Conservation (phyloP, 2,797 vertebrate species). For the Enteromius fasciolatus region DNA sequence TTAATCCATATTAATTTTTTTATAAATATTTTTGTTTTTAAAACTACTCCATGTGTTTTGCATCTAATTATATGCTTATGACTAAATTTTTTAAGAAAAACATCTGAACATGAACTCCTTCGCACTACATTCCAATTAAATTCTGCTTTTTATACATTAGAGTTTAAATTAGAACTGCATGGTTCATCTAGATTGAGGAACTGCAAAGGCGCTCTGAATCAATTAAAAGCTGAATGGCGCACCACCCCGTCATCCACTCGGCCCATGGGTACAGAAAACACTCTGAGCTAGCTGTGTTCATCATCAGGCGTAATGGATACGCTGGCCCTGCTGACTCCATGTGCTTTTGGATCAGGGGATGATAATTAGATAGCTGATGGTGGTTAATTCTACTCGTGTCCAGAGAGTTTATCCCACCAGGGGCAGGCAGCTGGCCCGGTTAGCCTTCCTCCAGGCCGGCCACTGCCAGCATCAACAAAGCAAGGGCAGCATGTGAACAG, state of each 20-base stretch:
- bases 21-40: too few relatives aligned
- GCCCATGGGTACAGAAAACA: conserved; percentile 24
- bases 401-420: conserved; percentile 28
- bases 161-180: not conserved
- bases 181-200: not conserved
- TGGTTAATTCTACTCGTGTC: conserved; percentile 41
- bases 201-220: not conserved
- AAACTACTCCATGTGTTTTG: too few relatives aligned
- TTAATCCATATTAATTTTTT: not conserved
- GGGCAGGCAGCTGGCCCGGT: conserved; percentile 34
- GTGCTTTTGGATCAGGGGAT: conserved; percentile 22
- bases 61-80: not conserved
- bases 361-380: conserved; percentile 44
- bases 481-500: conserved; percentile 16
- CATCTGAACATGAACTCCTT: not conserved
- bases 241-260: not conserved
- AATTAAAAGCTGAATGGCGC: not conserved
- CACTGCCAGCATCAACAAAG: conserved; percentile 18
- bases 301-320: not conserved
- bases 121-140: not conserved
- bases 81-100: not conserved
- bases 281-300: conserved; percentile 11
- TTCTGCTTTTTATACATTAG: not conserved
- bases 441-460: conserved; percentile 10
- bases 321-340: conserved; percentile 19